Conservation (phyloP, 2,888 invertebrate species). For the Oscheius sp. region DNA sequence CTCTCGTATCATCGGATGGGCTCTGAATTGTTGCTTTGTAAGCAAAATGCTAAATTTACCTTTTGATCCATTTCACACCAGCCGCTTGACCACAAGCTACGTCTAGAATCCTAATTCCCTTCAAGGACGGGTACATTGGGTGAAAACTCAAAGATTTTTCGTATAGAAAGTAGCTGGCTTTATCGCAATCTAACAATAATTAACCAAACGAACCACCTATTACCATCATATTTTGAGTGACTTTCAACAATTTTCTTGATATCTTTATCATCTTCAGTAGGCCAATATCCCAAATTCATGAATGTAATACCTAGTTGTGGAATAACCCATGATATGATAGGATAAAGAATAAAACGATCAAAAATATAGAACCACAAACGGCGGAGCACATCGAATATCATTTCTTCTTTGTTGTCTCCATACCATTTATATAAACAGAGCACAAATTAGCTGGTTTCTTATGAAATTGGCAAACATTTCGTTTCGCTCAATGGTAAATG, state of each 20-base stretch:
- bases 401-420: not conserved
- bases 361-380: conserved; percentile 55
- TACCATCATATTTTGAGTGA: conserved; percentile 14
- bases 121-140: conserved; percentile 51
- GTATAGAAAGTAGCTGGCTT: conserved; percentile 54
- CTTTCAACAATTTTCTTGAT: conserved; percentile 12
- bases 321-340: conserved; percentile 46
- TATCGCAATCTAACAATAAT: conserved; percentile 33
- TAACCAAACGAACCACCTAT: not conserved
- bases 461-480: too few relatives aligned
- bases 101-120: conserved; percentile 49
- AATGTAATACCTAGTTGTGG: conserved; percentile 49
- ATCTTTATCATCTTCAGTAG: conserved; percentile 30
- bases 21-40: conserved; percentile 33
- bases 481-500: too few relatives aligned
- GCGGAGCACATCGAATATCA: conserved; percentile 5
- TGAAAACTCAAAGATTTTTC: conserved; percentile 60
- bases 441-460: too few relatives aligned
- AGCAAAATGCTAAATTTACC: conserved; percentile 32
- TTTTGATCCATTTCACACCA: conserved; percentile 56
- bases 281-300: conserved; percentile 63
- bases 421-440: too few relatives aligned
- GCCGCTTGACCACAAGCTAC: conserved; percentile 64
- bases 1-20: conserved; percentile 45
- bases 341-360: conserved; percentile 57